Percentiles rank a stretch among this genome's conserved stretches.
These are phyloP conservation scores for Percopsis omiscomaycus DNA, from an alignment of 2,797 vertebrate genomes.

Conservation along the genomic window DNA sequence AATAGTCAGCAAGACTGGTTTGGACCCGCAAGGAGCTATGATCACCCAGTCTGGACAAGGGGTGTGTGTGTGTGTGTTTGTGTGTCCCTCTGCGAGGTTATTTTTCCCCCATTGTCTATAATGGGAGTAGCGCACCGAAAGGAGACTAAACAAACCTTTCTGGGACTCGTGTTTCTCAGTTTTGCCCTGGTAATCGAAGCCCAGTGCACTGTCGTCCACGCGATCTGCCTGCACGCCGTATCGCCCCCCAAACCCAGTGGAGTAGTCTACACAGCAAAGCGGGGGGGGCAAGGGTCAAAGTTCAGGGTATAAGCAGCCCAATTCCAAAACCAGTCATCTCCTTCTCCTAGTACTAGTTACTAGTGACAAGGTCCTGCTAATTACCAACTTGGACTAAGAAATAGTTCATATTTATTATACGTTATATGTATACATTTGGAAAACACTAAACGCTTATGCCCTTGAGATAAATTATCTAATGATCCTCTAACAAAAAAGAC, in stretches of 20 bases:
- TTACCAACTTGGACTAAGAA: background rate
- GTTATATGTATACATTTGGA: background rate
- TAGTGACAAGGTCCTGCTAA: background rate
- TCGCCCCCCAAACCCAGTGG: conserved; percentile 91
- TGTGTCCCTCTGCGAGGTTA: background rate
- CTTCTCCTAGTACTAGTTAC: background rate
- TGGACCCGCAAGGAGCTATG: conserved; percentile 18
- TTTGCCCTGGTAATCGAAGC: conserved; percentile 91
- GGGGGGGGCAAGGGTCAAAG: conserved; percentile 39
- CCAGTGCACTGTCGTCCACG: conserved; percentile 88
- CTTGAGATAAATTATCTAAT: no score
- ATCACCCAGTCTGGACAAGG: background rate
- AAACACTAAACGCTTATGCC: background rate
- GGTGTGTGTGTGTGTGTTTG: background rate
- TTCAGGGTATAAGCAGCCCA: conserved; percentile 49
- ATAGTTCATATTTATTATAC: background rate
- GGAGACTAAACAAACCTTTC: conserved; percentile 78
- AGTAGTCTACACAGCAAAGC: conserved; percentile 82
- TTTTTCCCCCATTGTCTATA: background rate
- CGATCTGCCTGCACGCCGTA: conserved; percentile 84
- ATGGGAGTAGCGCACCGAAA: background rate
- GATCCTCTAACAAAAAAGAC: background rate
- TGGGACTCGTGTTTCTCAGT: conserved; percentile 90
- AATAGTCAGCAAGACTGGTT: conserved; percentile 11
- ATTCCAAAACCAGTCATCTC: conserved; percentile 11